phyloP scores from a whole-genome alignment of 1,140 invertebrate species.

The Neodiprion fabricii region DNA sequence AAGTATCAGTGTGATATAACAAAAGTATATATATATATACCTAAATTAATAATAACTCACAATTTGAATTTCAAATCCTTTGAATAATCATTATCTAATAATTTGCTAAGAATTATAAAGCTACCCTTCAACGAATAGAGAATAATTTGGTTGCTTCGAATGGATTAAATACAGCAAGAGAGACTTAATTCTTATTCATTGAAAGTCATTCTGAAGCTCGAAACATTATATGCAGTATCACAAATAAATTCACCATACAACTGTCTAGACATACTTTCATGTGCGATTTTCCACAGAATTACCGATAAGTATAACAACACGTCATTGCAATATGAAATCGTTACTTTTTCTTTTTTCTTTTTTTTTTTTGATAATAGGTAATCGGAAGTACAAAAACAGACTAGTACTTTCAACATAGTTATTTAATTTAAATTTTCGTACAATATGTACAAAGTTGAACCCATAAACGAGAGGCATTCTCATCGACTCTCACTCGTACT shows the following conservation, averaged over 20 bases:
- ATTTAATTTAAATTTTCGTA: constrained; percentile 52
- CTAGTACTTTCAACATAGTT: constrained; percentile 62
- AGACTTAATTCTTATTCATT: constrained; percentile 6
- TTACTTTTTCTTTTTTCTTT: neutral
- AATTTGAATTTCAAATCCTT: neutral
- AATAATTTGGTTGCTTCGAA: neutral
- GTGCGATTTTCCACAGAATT: neutral
- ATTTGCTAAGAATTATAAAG: neutral
- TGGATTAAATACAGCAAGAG: neutral
- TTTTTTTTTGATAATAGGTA: constrained; percentile 32
- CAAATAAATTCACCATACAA: constrained; percentile 8
- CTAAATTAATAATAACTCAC: constrained; percentile 3
- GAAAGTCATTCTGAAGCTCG: constrained; percentile 5
- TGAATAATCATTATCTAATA: neutral
- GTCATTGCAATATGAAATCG: constrained; percentile 8
- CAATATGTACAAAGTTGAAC: constrained; percentile 59
- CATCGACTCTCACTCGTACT: constrained; percentile 59
- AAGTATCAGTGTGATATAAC: constrained; percentile 7
- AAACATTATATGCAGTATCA: neutral
- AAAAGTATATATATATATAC: neutral
- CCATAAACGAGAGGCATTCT: constrained; percentile 59
- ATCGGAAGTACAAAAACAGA: constrained; percentile 58
- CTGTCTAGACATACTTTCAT: neutral
- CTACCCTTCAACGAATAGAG: constrained; percentile 5
- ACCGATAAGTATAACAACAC: constrained; percentile 3